phyloP scores from a whole-genome alignment of 2,888 invertebrate species.

The Cantharis flavilabris region DNA sequence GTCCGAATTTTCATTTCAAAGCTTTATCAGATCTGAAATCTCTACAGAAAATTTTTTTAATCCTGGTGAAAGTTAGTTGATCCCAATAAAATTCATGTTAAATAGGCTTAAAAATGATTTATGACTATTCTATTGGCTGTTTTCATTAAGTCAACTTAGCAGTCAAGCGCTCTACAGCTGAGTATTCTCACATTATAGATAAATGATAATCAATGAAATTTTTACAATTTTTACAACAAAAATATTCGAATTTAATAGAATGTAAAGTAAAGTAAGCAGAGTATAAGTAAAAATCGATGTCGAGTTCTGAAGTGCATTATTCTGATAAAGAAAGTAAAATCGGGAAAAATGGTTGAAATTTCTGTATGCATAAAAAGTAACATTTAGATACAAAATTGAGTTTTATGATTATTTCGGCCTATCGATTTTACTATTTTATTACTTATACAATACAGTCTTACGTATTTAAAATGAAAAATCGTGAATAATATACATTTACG shows the following conservation, averaged over 20 bases:
- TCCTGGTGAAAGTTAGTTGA: too few species aligned
- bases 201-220: too few species aligned
- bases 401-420: neutral
- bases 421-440: conserved; percentile 1
- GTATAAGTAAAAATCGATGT: neutral
- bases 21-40: too few species aligned
- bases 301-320: neutral
- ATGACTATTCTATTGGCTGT: too few species aligned
- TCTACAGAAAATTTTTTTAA: too few species aligned
- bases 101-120: too few species aligned
- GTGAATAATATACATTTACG: neutral
- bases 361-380: neutral
- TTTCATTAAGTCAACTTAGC: too few species aligned
- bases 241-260: neutral
- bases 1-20: too few species aligned
- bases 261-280: neutral
- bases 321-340: neutral
- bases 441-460: neutral
- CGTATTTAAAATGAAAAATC: conserved; percentile 2
- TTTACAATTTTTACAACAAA: too few species aligned
- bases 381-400: neutral
- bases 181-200: too few species aligned
- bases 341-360: neutral
- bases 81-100: too few species aligned
- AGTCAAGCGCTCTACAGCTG: too few species aligned